Conservation (phyloP, 2,888 invertebrate species). For the Leptopterna dolabrata region DNA sequence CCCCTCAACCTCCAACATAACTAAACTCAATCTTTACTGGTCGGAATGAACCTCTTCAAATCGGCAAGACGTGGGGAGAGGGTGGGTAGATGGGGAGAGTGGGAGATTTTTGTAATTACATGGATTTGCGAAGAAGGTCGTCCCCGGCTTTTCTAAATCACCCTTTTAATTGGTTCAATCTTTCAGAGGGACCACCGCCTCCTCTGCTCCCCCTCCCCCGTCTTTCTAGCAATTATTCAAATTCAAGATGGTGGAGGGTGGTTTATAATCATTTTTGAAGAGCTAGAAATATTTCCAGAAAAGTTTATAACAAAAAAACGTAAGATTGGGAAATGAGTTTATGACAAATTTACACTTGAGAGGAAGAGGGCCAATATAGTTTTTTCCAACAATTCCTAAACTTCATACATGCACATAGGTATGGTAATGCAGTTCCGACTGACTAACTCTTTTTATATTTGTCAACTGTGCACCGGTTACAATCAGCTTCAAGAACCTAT, state of each 20-base stretch:
- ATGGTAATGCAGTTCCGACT: too few relatives aligned
- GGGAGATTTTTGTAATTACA: slow-evolving; percentile 49
- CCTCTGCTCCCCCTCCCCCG: not conserved
- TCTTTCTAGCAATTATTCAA: slow-evolving; percentile 24
- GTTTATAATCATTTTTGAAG: not conserved
- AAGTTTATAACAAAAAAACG: not conserved
- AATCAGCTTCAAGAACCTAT: too few relatives aligned
- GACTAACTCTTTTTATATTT: too few relatives aligned
- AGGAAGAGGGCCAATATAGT: too few relatives aligned
- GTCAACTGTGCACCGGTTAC: too few relatives aligned
- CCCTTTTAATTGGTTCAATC: slow-evolving; percentile 52
- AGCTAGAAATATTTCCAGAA: not conserved
- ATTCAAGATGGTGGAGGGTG: not conserved
- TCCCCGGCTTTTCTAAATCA: slow-evolving; percentile 50
- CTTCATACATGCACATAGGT: too few relatives aligned
- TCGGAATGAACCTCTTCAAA: slow-evolving; percentile 48
- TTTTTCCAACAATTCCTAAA: too few relatives aligned
- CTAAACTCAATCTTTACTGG: slow-evolving; percentile 49
- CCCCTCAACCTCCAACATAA: not conserved
- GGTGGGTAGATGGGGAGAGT: not conserved
- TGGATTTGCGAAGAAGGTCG: slow-evolving; percentile 52
- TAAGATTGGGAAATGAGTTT: not conserved
- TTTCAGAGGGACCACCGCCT: slow-evolving; percentile 33
- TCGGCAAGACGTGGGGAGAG: not conserved
- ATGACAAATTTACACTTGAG: too few relatives aligned